These are phyloP conservation scores for Spermophilus dauricus DNA, from an alignment of 2,113 vertebrate species.

Conservation along the genomic window DNA sequence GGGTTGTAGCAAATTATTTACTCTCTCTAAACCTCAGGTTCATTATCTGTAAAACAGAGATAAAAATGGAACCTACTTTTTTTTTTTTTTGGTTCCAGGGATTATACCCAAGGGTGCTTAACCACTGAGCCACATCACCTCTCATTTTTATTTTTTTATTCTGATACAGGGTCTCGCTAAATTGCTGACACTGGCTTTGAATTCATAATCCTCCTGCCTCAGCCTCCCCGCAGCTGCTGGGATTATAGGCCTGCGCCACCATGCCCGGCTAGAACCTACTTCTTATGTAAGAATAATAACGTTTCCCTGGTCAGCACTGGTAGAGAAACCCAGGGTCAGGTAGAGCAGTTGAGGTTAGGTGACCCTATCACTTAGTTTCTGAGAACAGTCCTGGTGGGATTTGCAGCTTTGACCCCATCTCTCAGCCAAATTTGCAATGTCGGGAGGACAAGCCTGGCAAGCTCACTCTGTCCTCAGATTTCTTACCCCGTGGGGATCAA, in stretches of 20 bases:
- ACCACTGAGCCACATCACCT: too few relatives aligned
- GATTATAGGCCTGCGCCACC: too few relatives aligned
- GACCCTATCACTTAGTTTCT: slow-evolving; percentile 57
- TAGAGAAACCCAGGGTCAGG: neutral
- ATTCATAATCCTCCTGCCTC: too few relatives aligned
- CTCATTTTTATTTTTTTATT: too few relatives aligned
- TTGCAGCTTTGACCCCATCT: slow-evolving; percentile 59
- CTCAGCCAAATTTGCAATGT: slow-evolving; percentile 29
- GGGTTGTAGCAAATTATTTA: neutral
- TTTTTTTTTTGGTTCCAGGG: too few relatives aligned
- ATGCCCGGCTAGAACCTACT: neutral
- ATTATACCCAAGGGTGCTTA: too few relatives aligned
- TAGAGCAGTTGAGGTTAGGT: neutral
- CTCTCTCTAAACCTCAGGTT: neutral
- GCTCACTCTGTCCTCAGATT: slow-evolving; percentile 70
- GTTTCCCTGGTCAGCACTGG: neutral
- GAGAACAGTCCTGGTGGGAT: slow-evolving; percentile 57
- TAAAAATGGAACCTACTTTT: neutral
- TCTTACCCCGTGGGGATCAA: slow-evolving; percentile 65
- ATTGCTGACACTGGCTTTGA: too few relatives aligned
- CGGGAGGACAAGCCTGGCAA: slow-evolving; percentile 22
- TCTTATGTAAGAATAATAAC: neutral
- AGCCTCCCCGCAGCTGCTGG: too few relatives aligned
- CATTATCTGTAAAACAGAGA: neutral
- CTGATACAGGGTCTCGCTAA: too few relatives aligned